Evolutionary conservation across 2,888 invertebrate species (phyloP), one percentile per base, ranked within the genome.

Genomic region (Sycophila texana): DNA sequence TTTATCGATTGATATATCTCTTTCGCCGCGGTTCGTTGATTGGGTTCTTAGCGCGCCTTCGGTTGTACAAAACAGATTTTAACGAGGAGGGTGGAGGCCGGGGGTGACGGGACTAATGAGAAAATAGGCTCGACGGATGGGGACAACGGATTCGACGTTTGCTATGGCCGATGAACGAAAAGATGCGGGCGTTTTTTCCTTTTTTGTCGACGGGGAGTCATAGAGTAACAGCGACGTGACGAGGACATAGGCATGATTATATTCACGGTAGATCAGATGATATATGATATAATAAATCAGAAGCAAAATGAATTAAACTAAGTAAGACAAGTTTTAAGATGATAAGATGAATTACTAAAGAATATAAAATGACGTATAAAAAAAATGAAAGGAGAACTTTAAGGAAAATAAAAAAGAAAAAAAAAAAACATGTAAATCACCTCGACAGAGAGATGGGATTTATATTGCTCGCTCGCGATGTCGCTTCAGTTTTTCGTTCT

Each of bases 201-300:
- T 39, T 68, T 30, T 39, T 39, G 39, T 39, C 30, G 47, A 18
- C 26, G 10, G 22, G 51, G 4, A 72, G 65, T 77, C 20, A 51
- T 65, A 39, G 39, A 39, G 39, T 39, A 39, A 67, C 67, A 65
- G 73, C 58, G 73, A 74, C 70, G 65, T 20, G 63, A 74, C 70
- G 55, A 63, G 39, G 39, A 39, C 39, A 65, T 74, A 80, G 68
- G 71, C 65, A 77, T 74, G 74, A 74, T 57, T 71, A 81, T 73
- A 82, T 82, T 82, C 81, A 83, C 81, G 77, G 77, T 81, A 58
- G 79, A 81, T 83, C 81, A 82, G 79, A 83, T 82, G 61, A 79
- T 82, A 83, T 80, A 78, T 76, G 72, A 79, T 67, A 72, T 72
- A 72, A 75, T 72, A 61, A 76, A 68, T 67, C 60, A 67, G 67